Base-by-base conservation (phyloP, 2,888 invertebrate genomes). In the Heliconius charithonia region DNA sequence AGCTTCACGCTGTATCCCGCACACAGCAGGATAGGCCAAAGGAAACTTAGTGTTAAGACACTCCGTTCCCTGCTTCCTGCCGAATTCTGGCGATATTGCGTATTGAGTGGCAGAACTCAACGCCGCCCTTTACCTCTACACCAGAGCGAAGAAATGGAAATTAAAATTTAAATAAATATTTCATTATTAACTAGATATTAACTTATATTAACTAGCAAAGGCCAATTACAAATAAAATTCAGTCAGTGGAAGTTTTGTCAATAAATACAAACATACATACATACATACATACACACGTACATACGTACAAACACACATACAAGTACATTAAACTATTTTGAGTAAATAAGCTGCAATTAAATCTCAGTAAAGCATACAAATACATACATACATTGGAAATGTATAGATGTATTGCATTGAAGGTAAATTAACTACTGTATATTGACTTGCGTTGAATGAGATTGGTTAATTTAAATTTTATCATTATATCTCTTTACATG, bases 391-490 rank as follows among this genome's bases (percentile, higher is more conserved):
- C n/a, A 67, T 41, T 37, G 67, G 13, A 67, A 13, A 25, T 67
- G n/a, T 19, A 63, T 37, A 56, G 27, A 71, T 72, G 22, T 56
- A 56, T 72, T 59, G 22, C 19, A 56, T 32, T 72, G 56, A 72
- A 72, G 71, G 71, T 59, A 32, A 72, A 56, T 59, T 59, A 72
- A 51, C 71, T 56, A 29, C n/a, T 22, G 32, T n/a, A 72, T 72
- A 32, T 59, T 72, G 71, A 72, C 56, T 59, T 59, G 56, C n/a
- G 12, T 29, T 72, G 32, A 72, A 72, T 72, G 71, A 32, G 56
- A 56, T 72, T 72, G 56, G 56, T 72, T 32, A 19, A 72, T 72
- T 45, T 72, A 72, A 72, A 72, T 29, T 72, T 56, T 56, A 72
- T 56, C 71, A n/a, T 32, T 56, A 32, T 59, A 56, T 72, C 29